Conservation (phyloP, 1,140 invertebrate genomes). For the Cydia amplana region DNA sequence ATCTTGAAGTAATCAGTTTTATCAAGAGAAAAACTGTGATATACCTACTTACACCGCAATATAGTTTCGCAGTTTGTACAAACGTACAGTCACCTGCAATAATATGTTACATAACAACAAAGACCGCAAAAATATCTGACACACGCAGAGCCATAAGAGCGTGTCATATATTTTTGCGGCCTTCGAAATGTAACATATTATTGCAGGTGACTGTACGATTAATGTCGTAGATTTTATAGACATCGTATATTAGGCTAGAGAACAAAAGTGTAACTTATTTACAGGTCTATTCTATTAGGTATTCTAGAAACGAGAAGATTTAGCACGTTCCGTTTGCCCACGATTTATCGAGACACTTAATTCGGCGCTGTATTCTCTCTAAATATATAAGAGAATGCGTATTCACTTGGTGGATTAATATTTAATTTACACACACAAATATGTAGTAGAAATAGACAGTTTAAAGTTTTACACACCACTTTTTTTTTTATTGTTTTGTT, state of each 20-base stretch:
- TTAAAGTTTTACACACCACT: too few relatives aligned
- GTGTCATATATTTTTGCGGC: too few relatives aligned
- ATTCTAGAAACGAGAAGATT: not conserved
- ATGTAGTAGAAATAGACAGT: too few relatives aligned
- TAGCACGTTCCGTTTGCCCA: not conserved
- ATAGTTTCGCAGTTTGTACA: not conserved
- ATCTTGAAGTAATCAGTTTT: not conserved
- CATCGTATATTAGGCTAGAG: not conserved
- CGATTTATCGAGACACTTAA: constrained; percentile 3
- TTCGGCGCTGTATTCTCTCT: not conserved
- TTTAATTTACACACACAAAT: too few relatives aligned
- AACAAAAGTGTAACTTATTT: not conserved
- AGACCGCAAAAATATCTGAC: too few relatives aligned
- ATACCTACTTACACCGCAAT: not conserved
- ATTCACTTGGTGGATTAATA: too few relatives aligned
- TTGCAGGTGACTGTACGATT: too few relatives aligned
- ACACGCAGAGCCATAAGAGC: too few relatives aligned
- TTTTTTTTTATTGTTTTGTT: too few relatives aligned
- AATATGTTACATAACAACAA: too few relatives aligned
- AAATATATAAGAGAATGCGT: not conserved
- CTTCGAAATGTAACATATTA: too few relatives aligned
- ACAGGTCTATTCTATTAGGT: not conserved
- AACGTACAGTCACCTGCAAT: too few relatives aligned
- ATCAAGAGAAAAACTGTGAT: not conserved
- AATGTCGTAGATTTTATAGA: not conserved